phyloP scores from a whole-genome alignment of 2,113 vertebrate genomes.

The Fulica atra region DNA sequence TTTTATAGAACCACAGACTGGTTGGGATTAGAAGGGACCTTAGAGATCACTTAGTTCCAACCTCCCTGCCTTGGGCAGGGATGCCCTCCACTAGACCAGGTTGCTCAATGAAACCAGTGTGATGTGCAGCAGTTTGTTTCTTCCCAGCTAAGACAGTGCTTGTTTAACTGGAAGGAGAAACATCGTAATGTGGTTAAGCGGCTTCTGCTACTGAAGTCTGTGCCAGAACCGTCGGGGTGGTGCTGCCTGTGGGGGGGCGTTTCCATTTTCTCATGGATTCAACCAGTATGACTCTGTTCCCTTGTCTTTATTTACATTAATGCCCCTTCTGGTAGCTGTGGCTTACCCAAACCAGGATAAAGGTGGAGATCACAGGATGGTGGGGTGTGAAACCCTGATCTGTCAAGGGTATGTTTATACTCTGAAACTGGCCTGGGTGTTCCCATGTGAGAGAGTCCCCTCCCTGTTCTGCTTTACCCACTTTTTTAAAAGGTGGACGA shows the following conservation, averaged over 20 bases:
- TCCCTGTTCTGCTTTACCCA: not conserved
- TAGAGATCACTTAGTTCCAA: too few species aligned
- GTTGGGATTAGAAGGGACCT: too few species aligned
- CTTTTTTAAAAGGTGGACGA: not conserved
- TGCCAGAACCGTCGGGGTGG: not conserved
- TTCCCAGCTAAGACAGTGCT: not conserved
- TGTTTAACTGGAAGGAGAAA: constrained; percentile 12
- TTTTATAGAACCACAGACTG: not conserved
- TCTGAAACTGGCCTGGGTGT: not conserved
- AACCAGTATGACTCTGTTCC: not conserved
- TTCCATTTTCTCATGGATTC: not conserved
- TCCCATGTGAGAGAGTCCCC: not conserved
- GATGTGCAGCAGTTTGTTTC: not conserved
- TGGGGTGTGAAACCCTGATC: not conserved
- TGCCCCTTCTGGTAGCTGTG: not conserved
- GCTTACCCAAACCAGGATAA: not conserved
- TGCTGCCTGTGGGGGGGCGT: not conserved
- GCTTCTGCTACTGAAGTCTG: not conserved
- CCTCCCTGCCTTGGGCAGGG: too few species aligned
- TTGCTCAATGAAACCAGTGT: not conserved
- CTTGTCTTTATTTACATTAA: too few species aligned
- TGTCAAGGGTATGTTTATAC: not conserved
- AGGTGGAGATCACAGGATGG: not conserved
- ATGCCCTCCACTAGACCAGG: too few species aligned
- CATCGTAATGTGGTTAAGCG: not conserved